These are phyloP conservation scores for Orchestes rusci DNA, from an alignment of 2,888 invertebrate species.

Conservation along the genomic window DNA sequence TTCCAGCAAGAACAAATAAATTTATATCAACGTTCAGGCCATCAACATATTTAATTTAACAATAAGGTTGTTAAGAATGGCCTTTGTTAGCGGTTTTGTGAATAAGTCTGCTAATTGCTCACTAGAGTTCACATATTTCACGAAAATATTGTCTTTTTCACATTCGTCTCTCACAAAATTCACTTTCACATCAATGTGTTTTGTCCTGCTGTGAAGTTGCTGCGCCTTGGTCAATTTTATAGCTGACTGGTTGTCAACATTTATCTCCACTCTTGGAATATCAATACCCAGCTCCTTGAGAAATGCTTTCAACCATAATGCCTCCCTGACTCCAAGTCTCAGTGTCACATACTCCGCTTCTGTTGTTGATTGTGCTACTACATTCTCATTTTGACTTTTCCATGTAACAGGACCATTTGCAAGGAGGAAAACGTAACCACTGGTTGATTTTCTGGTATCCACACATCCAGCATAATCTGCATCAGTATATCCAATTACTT, in stretches of 20 bases:
- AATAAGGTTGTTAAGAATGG: too few species aligned
- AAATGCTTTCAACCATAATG: conserved; percentile 10
- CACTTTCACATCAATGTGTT: conserved; percentile 1
- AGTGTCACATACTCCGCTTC: conserved; percentile 14
- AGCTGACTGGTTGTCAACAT: conserved; percentile 12
- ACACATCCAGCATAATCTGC: conserved; percentile 11
- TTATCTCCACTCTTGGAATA: neutral
- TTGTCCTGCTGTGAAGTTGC: conserved; percentile 7
- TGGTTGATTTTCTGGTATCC: conserved; percentile 8
- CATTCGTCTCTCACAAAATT: neutral
- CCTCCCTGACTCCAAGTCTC: conserved; percentile 4
- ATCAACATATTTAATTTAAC: too few species aligned
- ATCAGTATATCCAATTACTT: conserved; percentile 9
- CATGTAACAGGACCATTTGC: conserved; percentile 7
- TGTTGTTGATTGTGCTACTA: conserved; percentile 14
- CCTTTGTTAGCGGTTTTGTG: too few species aligned
- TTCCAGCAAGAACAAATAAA: too few species aligned
- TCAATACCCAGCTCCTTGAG: conserved; percentile 1
- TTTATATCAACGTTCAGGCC: too few species aligned
- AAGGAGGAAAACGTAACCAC: conserved; percentile 11
- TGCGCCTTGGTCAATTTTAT: conserved; percentile 1
- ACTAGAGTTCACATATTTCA: neutral
- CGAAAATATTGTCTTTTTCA: neutral
- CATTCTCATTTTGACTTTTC: conserved; percentile 5
- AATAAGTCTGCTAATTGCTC: too few species aligned